Evolutionary conservation across 2,797 vertebrate genomes (phyloP).

Genomic region (Sylvia borin): DNA sequence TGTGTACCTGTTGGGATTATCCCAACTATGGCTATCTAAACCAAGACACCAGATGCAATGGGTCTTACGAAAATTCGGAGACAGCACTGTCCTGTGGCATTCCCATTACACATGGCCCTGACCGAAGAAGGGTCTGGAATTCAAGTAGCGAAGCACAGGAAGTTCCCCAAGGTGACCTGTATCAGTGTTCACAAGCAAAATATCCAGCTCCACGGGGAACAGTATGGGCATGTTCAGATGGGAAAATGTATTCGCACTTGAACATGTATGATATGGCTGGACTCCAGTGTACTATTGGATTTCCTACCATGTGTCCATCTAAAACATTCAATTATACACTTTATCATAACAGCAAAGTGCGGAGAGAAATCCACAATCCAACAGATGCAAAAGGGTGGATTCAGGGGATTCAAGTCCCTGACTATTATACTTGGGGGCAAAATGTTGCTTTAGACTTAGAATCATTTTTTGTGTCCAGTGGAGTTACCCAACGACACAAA

Average conservation of each 20-base stretch:
- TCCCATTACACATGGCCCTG: background rate
- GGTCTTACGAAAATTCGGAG: background rate
- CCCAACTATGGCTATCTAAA: background rate
- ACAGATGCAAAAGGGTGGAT: background rate
- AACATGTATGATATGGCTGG: constrained; percentile 21
- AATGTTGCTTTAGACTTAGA: background rate
- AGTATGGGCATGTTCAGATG: background rate
- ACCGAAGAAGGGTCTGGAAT: background rate
- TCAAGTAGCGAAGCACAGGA: background rate
- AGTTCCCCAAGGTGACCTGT: background rate
- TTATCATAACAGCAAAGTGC: background rate
- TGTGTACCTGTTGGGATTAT: constrained; percentile 24
- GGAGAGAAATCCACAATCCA: background rate
- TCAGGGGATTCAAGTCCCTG: background rate
- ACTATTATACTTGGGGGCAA: background rate
- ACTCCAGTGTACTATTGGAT: background rate
- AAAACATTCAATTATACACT: background rate
- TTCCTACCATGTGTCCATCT: constrained; percentile 10
- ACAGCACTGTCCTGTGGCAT: background rate
- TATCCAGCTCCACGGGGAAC: background rate
- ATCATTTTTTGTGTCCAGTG: background rate
- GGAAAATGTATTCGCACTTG: constrained; percentile 23
- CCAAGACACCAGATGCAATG: background rate
- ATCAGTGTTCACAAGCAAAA: constrained; percentile 7
- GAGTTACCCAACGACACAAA: background rate